Evolutionary conservation across 1,140 invertebrate genomes (phyloP).

Genomic region (Trachelipus rathkii): DNA sequence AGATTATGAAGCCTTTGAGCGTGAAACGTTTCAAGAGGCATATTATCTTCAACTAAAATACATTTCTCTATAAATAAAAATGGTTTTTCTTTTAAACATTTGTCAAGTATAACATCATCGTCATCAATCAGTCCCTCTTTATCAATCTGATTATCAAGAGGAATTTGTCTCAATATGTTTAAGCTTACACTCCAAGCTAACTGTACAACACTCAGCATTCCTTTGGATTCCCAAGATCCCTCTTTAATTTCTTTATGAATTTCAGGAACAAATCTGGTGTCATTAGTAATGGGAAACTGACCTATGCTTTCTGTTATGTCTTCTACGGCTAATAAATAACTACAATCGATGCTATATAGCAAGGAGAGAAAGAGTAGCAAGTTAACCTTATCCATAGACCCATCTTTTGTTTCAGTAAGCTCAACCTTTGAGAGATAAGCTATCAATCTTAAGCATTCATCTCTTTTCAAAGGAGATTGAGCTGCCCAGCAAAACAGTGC

Average conservation of each 20-base stretch:
- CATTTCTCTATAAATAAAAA: conserved; percentile 42
- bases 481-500: conserved; percentile 81
- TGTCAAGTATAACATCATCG: conserved; percentile 69
- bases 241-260: conserved; percentile 40
- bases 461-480: conserved; percentile 66
- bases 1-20: conserved; percentile 75
- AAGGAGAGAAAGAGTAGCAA: conserved; percentile 75
- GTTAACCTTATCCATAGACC: conserved; percentile 67
- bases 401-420: conserved; percentile 49
- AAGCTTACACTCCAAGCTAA: conserved; percentile 75
- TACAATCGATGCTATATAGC: conserved; percentile 77
- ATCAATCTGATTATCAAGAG: conserved; percentile 44
- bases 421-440: conserved; percentile 52
- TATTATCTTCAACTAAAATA: conserved; percentile 36
- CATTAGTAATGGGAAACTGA: conserved; percentile 43
- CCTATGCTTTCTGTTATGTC: conserved; percentile 41
- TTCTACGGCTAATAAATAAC: conserved; percentile 57
- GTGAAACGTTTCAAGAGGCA: conserved; percentile 63
- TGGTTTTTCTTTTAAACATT: conserved; percentile 63
- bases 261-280: conserved; percentile 40
- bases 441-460: conserved; percentile 57
- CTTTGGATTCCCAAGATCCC: conserved; percentile 53
- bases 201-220: conserved; percentile 67
- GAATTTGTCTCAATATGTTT: conserved; percentile 64
- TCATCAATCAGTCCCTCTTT: conserved; percentile 56